These are phyloP conservation scores for Tenebrio molitor DNA, from an alignment of 1,140 invertebrate genomes.

Conservation along the genomic window DNA sequence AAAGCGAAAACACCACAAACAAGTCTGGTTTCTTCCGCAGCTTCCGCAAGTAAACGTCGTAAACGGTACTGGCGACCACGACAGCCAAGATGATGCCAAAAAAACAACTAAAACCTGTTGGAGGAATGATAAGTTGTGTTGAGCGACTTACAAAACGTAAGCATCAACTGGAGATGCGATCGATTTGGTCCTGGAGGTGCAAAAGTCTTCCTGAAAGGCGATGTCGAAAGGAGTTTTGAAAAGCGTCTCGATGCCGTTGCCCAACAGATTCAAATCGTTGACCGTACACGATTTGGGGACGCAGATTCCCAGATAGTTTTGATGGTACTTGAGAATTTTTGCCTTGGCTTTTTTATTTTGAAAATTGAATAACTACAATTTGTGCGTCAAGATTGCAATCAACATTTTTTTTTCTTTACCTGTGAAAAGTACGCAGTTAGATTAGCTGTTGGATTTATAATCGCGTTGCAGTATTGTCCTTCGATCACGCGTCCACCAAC, in stretches of 20 bases:
- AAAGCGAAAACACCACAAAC: slow-evolving; percentile 63
- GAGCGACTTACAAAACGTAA: too few relatives aligned
- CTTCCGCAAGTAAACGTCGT: slow-evolving; percentile 46
- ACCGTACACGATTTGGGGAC: not conserved
- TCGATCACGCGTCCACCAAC: too few relatives aligned
- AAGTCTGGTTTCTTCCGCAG: slow-evolving; percentile 37
- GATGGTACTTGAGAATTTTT: too few relatives aligned
- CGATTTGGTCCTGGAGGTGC: not conserved
- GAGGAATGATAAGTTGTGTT: too few relatives aligned
- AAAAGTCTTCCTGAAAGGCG: not conserved
- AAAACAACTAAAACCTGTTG: too few relatives aligned
- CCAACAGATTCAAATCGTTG: too few relatives aligned
- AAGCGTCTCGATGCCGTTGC: not conserved
- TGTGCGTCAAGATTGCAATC: too few relatives aligned
- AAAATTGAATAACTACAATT: too few relatives aligned
- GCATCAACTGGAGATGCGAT: too few relatives aligned
- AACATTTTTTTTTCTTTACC: too few relatives aligned
- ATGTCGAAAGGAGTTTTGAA: not conserved
- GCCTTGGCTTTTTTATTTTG: too few relatives aligned
- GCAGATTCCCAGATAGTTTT: not conserved
- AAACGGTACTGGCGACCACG: slow-evolving; percentile 47
- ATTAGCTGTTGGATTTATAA: not conserved
- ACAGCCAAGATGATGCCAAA: not conserved
- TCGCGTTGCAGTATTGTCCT: slow-evolving; percentile 57
- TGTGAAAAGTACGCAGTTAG: too few relatives aligned